Evolutionary conservation across 1,140 invertebrate genomes (phyloP).

Genomic region (Acromyrmex echinatior): DNA sequence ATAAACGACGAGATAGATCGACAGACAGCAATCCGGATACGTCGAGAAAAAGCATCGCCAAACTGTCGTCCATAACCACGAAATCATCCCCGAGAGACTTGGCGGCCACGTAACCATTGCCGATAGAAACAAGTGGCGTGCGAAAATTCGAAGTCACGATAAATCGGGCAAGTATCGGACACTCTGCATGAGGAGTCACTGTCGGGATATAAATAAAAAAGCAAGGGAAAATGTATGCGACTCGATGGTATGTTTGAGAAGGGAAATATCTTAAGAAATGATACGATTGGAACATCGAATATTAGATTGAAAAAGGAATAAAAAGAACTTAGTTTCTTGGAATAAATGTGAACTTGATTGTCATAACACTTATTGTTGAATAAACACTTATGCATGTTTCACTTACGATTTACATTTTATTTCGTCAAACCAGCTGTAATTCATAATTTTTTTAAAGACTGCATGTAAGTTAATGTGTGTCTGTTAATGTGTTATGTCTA

Average conservation of each 20-base stretch:
- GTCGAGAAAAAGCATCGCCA: slow-evolving; percentile 58
- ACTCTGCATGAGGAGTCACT: neutral
- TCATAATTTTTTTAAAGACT: neutral
- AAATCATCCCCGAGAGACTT: slow-evolving; percentile 63
- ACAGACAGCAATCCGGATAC: slow-evolving; percentile 10
- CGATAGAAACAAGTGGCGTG: slow-evolving; percentile 43
- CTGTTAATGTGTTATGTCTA: neutral
- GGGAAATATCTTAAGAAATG: slow-evolving; percentile 1
- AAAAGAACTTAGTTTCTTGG: neutral
- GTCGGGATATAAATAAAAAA: slow-evolving; percentile 65
- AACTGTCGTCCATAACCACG: slow-evolving; percentile 56
- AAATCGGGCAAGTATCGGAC: slow-evolving; percentile 27
- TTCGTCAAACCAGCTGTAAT: neutral
- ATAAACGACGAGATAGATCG: slow-evolving; percentile 17
- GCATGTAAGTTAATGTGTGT: neutral
- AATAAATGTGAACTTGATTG: neutral
- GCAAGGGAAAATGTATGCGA: neutral
- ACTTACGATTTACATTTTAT: neutral
- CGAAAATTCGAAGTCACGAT: slow-evolving; percentile 60
- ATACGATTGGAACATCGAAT: neutral
- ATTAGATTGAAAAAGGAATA: neutral
- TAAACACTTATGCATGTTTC: neutral
- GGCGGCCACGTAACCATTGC: too few relatives aligned
- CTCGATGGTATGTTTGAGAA: neutral
- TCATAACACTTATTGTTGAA: neutral